These are phyloP conservation scores for Lanius collurio DNA, from an alignment of 2,113 vertebrate genomes.

Conservation along the genomic window DNA sequence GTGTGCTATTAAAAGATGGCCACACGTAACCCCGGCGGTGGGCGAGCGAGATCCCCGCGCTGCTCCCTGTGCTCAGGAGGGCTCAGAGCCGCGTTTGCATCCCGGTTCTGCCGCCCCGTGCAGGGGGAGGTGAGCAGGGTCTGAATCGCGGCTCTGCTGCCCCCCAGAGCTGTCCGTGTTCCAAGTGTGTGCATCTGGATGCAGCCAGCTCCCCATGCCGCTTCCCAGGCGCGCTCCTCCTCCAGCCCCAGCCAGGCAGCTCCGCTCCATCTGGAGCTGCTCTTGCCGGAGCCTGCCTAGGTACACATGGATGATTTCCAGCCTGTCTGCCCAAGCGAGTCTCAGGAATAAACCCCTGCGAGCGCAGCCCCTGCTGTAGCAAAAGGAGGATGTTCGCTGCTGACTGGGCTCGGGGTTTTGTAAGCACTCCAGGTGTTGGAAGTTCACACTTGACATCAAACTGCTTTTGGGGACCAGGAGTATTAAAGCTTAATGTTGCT, in stretches of 20 bases:
- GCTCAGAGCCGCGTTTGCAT: neutral
- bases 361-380: neutral
- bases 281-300: neutral
- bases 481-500: neutral
- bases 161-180: neutral
- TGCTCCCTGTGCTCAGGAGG: neutral
- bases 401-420: neutral
- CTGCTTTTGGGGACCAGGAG: neutral
- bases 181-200: neutral
- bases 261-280: conserved; percentile 43
- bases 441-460: neutral
- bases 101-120: accelerated
- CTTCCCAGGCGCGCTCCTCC: neutral
- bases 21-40: neutral
- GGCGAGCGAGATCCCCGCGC: neutral
- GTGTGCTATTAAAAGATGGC: conserved; percentile 13
- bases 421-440: neutral
- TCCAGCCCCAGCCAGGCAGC: conserved; percentile 16
- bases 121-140: neutral
- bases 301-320: neutral
- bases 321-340: neutral
- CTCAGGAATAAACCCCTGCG: neutral
- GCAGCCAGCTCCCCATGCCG: neutral
- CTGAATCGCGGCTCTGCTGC: neutral
- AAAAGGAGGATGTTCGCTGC: neutral